Conservation (phyloP, 1,140 invertebrate genomes). For the Papilio aristodemus region DNA sequence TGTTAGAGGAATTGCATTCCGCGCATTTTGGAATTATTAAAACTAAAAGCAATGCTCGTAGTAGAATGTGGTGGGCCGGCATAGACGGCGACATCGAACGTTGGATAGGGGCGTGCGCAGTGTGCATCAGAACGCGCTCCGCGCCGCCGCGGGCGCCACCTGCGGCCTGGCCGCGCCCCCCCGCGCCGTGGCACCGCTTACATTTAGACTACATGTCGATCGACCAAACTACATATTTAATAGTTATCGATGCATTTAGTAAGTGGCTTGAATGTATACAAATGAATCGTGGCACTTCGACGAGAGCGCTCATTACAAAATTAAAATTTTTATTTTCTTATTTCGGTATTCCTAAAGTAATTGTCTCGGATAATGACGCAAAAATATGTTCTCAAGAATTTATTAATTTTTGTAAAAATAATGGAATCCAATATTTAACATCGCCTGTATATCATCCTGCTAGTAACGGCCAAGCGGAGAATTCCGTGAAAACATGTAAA, state of each 20-base stretch:
- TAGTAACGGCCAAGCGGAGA: conserved; percentile 40
- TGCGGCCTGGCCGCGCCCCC: conserved; percentile 40
- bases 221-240: conserved; percentile 36
- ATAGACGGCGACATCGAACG: conserved; percentile 43
- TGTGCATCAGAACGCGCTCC: conserved; percentile 28
- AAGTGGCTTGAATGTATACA: conserved; percentile 42
- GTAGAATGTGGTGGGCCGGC: conserved; percentile 44
- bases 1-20: conserved; percentile 42
- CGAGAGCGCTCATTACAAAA: conserved; percentile 33
- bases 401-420: conserved; percentile 37
- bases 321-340: conserved; percentile 39
- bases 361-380: conserved; percentile 42
- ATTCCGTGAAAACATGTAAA: conserved; percentile 40
- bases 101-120: conserved; percentile 34
- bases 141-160: conserved; percentile 37
- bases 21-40: conserved; percentile 43
- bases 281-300: conserved; percentile 34
- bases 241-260: conserved; percentile 37
- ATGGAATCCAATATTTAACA: conserved; percentile 41
- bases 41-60: conserved; percentile 43
- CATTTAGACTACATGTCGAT: conserved; percentile 48
- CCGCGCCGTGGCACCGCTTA: conserved; percentile 39
- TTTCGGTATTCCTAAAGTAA: conserved; percentile 35
- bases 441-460: conserved; percentile 41
- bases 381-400: conserved; percentile 39